Conservation (phyloP, 1,140 invertebrate species). For the Rhysida immarginata region DNA sequence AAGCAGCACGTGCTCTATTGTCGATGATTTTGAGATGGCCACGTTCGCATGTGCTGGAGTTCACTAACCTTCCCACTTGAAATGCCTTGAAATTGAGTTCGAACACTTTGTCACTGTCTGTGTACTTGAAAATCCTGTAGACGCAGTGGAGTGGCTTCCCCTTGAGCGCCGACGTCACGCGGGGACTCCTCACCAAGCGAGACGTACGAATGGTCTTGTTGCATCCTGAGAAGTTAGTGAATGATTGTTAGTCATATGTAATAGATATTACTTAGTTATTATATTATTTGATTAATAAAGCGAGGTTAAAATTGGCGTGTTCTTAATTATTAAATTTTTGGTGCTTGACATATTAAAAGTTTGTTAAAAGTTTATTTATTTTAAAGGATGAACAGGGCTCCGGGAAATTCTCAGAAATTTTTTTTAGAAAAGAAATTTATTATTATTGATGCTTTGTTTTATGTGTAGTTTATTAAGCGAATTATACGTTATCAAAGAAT, state of each 20-base stretch:
- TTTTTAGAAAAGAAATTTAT: too few relatives aligned
- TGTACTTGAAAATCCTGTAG: conserved; percentile 55
- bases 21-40: conserved; percentile 69
- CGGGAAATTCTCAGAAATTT: too few relatives aligned
- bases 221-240: conserved; percentile 32
- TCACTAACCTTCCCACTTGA: conserved; percentile 63
- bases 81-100: conserved; percentile 80
- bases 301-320: too few relatives aligned
- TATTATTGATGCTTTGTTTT: too few relatives aligned
- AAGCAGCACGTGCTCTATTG: conserved; percentile 48
- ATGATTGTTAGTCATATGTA: neutral
- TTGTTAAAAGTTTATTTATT: too few relatives aligned
- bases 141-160: conserved; percentile 69
- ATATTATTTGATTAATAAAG: too few relatives aligned
- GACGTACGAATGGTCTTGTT: conserved; percentile 85
- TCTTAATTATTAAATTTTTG: too few relatives aligned
- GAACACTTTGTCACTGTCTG: conserved; percentile 73
- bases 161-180: conserved; percentile 58
- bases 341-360: too few relatives aligned
- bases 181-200: conserved; percentile 70
- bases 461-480: too few relatives aligned
- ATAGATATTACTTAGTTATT: too few relatives aligned
- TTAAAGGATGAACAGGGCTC: too few relatives aligned
- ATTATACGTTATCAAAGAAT: too few relatives aligned
- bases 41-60: conserved; percentile 66